Conservation (phyloP, 1,140 invertebrate species). For the Drosophila leontia region DNA sequence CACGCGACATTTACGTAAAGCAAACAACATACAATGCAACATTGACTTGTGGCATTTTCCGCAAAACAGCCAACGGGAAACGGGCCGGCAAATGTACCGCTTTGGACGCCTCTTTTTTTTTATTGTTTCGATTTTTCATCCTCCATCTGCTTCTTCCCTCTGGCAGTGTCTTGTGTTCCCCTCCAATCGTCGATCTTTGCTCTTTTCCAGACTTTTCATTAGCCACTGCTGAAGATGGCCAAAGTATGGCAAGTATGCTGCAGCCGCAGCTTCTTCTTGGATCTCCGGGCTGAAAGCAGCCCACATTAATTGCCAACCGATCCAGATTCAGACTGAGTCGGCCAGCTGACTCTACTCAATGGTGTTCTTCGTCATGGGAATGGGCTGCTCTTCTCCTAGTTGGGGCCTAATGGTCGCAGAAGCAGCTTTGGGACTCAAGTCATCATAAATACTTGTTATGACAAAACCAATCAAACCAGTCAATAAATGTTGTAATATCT, state of each 20-base stretch:
- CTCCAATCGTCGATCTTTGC: slow-evolving; percentile 22
- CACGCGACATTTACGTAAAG: slow-evolving; percentile 80
- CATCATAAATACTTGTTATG: neutral
- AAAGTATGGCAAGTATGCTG: slow-evolving; percentile 63
- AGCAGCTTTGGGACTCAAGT: neutral
- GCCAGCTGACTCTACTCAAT: slow-evolving; percentile 38
- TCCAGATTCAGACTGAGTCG: slow-evolving; percentile 27
- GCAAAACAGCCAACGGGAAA: slow-evolving; percentile 53
- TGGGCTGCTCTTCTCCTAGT: slow-evolving; percentile 10
- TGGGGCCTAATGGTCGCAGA: neutral
- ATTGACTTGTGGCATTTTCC: slow-evolving; percentile 56
- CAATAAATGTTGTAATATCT: too few relatives aligned
- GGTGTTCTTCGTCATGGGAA: slow-evolving; percentile 34
- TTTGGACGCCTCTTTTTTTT: slow-evolving; percentile 51
- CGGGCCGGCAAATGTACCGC: slow-evolving; percentile 66
- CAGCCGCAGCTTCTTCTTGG: slow-evolving; percentile 3
- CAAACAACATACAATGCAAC: slow-evolving; percentile 43
- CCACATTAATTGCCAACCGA: slow-evolving; percentile 69
- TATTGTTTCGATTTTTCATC: slow-evolving; percentile 44
- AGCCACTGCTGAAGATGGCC: slow-evolving; percentile 65
- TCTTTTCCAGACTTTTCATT: slow-evolving; percentile 67
- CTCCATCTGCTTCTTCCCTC: slow-evolving; percentile 22
- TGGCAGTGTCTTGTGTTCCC: slow-evolving; percentile 57
- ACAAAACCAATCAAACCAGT: neutral
- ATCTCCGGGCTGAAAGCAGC: slow-evolving; percentile 30